A percentile compares a stretch with the other conserved stretches of the same genome.
phyloP scores from a whole-genome alignment of 2,888 invertebrate genomes.

The Dryobotodes eremita region DNA sequence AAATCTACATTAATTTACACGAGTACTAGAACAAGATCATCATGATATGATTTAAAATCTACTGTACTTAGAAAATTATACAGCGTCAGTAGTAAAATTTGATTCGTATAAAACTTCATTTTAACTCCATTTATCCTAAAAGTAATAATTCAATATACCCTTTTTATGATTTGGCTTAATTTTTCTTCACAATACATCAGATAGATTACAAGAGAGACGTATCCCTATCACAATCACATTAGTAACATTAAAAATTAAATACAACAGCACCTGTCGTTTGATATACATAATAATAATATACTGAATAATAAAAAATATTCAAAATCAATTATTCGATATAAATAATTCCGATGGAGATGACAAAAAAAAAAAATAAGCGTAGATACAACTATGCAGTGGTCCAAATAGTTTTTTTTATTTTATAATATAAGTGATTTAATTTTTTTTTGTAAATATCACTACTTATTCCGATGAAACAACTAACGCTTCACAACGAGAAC shows the following conservation, averaged over 20 bases:
- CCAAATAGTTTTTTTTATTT: slow-evolving; percentile 79
- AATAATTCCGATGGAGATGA: slow-evolving; percentile 80
- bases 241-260: slow-evolving; percentile 87
- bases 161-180: slow-evolving; percentile 89
- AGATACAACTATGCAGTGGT: slow-evolving; percentile 85
- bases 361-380: slow-evolving; percentile 79
- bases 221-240: slow-evolving; percentile 86
- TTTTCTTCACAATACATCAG: slow-evolving; percentile 81
- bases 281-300: slow-evolving; percentile 83
- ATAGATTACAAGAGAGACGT: slow-evolving; percentile 86
- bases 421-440: slow-evolving; percentile 71
- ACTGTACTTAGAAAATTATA: slow-evolving; percentile 88
- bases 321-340: slow-evolving; percentile 82
- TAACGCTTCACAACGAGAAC: slow-evolving; percentile 85
- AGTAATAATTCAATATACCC: slow-evolving; percentile 89
- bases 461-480: slow-evolving; percentile 81
- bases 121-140: slow-evolving; percentile 87
- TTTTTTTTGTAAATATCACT: slow-evolving; percentile 80
- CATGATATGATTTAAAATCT: slow-evolving; percentile 87
- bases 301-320: slow-evolving; percentile 82
- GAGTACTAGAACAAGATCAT: slow-evolving; percentile 80
- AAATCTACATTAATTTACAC: slow-evolving; percentile 81
- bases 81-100: slow-evolving; percentile 86
- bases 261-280: slow-evolving; percentile 89
- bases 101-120: slow-evolving; percentile 88